Base-by-base conservation (phyloP, 2,888 invertebrate species). In the Drosophila histrio region DNA sequence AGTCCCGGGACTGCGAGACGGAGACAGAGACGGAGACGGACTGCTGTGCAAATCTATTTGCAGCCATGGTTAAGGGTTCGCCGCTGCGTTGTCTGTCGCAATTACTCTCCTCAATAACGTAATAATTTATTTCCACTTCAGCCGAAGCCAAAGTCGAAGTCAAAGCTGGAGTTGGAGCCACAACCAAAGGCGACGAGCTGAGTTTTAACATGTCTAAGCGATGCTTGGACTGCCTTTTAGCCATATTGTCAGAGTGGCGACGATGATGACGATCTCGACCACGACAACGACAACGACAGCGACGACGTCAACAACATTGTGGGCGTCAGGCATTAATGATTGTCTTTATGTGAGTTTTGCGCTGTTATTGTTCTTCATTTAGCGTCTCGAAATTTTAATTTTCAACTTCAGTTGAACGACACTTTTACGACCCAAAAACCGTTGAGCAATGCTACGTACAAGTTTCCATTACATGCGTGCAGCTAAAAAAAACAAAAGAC, bases 31-130 rank as follows among this genome's bases (percentile, higher is more conserved):
- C n/a, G n/a, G n/a, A 38, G 11, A 50, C 30, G 54, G 52, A 36
- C 50, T 32, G 50, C 39, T 64, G 38, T 57, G 56, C 53, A 71
- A 78, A 77, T 75, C 66, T 63, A 75, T 70, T 70, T 70, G 63
- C 75, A 59, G 71, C 56, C 52, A 39, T 66, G 63, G 63, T 41
- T 60, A 59, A 52, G 68, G 70, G 61, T 38, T 47, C 64, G 77
- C 59, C 52, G 52, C 54, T 54, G 64, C 65, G 63, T 67, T 36
- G 64, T 67, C 68, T 82, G 75, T 69, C 61, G 75, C 83, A 80
- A 80, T 82, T 85, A 82, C 86, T 82, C 79, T 86, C 72, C 76
- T 79, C 83, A 80, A 80, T 79, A 82, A 66, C 67, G 68, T 69
- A 69, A 70, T 70, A 79, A 82, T 75, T 86, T 78, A 80, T 70